Conservation (phyloP, 2,888 invertebrate genomes). For the Dendrolimus houi region DNA sequence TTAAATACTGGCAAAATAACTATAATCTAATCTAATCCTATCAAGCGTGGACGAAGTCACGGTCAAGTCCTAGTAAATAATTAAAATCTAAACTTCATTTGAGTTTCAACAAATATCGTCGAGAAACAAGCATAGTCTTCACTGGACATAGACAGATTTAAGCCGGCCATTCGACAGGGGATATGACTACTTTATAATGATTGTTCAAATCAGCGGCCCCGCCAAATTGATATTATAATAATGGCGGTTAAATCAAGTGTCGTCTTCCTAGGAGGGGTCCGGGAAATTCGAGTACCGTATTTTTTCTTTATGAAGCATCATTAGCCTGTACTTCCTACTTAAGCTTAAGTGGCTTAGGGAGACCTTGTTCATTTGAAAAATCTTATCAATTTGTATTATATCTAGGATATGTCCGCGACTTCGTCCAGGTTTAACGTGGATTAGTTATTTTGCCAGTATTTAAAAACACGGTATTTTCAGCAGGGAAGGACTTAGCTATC, state of each 20-base stretch:
- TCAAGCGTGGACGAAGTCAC: no score
- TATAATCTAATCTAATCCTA: no score
- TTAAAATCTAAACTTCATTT: no score
- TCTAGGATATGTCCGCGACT: no score
- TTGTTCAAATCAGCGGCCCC: constrained; percentile 31
- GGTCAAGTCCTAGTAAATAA: no score
- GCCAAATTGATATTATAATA: constrained; percentile 37
- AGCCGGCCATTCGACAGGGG: constrained; percentile 17
- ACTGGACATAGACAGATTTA: constrained; percentile 4
- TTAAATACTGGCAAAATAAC: no score
- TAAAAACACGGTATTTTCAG: no score
- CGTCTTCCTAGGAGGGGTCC: constrained; percentile 38
- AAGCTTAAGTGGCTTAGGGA: background rate
- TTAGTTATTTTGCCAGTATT: no score
- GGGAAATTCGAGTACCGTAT: background rate
- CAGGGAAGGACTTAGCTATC: no score
- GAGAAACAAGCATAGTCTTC: background rate
- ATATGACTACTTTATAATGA: constrained; percentile 39
- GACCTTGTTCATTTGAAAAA: background rate
- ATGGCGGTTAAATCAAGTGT: constrained; percentile 37
- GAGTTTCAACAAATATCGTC: no score
- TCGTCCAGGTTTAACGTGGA: no score
- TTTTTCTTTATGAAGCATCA: background rate
- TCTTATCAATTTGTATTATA: background rate
- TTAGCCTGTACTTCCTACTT: background rate